Evolutionary conservation across 2,888 invertebrate species (phyloP), one percentile per base, ranked within the genome.

Genomic region (Mantis religiosa): DNA sequence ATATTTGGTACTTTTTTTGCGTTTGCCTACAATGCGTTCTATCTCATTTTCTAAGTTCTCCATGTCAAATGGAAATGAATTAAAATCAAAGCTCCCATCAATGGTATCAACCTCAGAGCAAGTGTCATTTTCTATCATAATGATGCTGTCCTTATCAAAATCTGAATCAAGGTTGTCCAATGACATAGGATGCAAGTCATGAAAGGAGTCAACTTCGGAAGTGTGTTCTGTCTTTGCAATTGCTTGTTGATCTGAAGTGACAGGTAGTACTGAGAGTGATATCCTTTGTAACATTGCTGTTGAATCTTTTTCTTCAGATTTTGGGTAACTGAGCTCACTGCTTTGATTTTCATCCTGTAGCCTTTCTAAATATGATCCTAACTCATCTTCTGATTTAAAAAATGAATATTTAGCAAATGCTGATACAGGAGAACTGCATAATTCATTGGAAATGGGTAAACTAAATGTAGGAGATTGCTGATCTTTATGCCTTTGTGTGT

Each of bases 101-200:
- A 27, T 20, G 83, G 28, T 83, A 30, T 28, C 30, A 25, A 1
- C 83, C 28, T 83, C 83, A 28, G 83, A 83, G 30, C 83, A 28
- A 30, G 83, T n/a, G 12, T 28, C 83, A 83, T 27, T 30, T 28
- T 83, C 83, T 28, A 28, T 88, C 12, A 15, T 28, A n/a, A 27
- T 25, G 9, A 25, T 28, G 12, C 91, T 91, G 27, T 91, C 91
- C 7, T 91, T 28, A 4, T 87, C 87, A 82, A 87, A 87, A 71
- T 41, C 82, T n/a, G 82, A 82, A 30, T 87, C 87, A 87, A 87
- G 82, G n/a, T 87, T 34, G 20, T 34, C 82, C 0, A 87, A 90
- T 4, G 92, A 92, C 89, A 91, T 91, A n/a, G 91, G 89, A 89
- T 91, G 91, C 34, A 92, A 89, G 87, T 90, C 91, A 87, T 91